Base-by-base conservation (phyloP, 2,797 vertebrate genomes). In the Tangara arthus region DNA sequence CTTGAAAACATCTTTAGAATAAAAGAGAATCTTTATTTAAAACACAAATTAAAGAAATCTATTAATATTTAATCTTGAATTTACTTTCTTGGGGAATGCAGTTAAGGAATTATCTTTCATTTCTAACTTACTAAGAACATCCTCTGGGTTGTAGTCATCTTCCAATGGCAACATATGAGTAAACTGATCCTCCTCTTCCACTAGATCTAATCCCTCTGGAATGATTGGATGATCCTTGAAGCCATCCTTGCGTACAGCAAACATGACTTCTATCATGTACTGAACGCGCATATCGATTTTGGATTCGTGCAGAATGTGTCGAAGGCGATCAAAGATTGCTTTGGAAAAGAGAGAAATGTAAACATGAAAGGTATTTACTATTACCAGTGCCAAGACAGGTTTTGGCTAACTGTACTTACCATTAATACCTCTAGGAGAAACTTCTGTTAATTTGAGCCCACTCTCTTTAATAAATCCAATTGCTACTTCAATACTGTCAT, bases 211-310 rank as follows among this genome's bases (percentile, higher is more conserved):
- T 6, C 99, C 99, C 2, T 99, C 99, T 11, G 98, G 98, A 91
- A 99, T 97, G 61, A 99, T 95, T 3, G 99, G 99, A 53, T 99
- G 99, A 95, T 99, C 99, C 97, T 99, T 99, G 96, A 99, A 99
- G 63, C 99, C 99, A 87, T 99, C 99, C 87, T 99, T 99, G 70
- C 99, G 97, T 80, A 99, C 99, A 69, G 99, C 99, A 93, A 99
- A 99, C 99, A 99, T 99, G 77, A 99, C 99, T 97, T 99, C 99
- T 50, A 99, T 99, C 99, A 99, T 99, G 97, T 99, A 99, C 95
- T 99, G 99, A 87, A 99, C 99, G 42, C 99, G 98, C 97, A 99
- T 99, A 95, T 99, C 99, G 10, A 99, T 99, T 97, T 99, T 98
- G 5, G 99, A 99, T 94, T 99, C 99, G 2, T 99, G 99, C 21